Conservation (phyloP, 1,140 invertebrate genomes). For the Lasioglossum baleicum region DNA sequence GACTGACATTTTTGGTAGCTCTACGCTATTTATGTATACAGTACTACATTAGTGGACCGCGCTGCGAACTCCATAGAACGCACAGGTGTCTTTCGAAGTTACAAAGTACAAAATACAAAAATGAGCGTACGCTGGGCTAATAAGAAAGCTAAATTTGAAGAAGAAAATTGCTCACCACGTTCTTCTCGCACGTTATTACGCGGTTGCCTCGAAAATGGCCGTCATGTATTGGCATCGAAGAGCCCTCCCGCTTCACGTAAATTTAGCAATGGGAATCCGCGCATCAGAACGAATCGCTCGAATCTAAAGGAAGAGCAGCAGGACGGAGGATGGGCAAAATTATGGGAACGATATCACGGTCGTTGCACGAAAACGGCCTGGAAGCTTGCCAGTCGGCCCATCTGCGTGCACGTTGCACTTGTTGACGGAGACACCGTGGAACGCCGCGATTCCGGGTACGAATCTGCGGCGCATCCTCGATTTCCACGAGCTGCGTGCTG, state of each 20-base stretch:
- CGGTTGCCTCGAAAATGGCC: neutral
- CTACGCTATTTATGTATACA: no score
- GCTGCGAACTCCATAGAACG: no score
- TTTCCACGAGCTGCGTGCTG: constrained; percentile 5
- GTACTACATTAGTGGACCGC: no score
- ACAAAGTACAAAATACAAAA: no score
- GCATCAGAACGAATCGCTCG: constrained; percentile 38
- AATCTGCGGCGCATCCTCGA: constrained; percentile 29
- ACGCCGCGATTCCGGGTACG: constrained; percentile 29
- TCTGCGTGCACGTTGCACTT: constrained; percentile 58
- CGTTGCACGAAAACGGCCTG: constrained; percentile 66
- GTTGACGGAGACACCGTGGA: constrained; percentile 43
- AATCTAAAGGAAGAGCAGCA: constrained; percentile 22
- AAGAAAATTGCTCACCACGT: neutral
- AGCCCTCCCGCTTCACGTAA: neutral
- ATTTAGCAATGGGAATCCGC: neutral
- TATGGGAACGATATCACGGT: constrained; percentile 69
- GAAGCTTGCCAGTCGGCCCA: constrained; percentile 62
- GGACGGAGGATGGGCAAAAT: constrained; percentile 50
- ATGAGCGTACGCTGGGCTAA: no score
- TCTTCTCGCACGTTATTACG: neutral
- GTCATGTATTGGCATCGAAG: neutral
- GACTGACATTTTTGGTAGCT: no score
- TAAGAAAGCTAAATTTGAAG: no score
- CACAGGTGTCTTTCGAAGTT: no score